Conservation (phyloP, 2,797 vertebrate species). For the Odontamblyopus rebecca region DNA sequence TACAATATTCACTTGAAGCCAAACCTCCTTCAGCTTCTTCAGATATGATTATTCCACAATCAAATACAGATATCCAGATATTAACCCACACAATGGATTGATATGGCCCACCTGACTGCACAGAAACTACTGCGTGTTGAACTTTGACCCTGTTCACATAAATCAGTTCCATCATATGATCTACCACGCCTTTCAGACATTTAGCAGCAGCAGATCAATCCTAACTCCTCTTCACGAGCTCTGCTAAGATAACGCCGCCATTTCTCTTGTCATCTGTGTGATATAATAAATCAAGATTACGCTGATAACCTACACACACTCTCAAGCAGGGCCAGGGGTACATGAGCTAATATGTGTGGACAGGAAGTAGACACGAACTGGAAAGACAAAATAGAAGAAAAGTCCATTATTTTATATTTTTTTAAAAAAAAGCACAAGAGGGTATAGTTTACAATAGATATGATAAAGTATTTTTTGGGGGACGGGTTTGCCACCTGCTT, state of each 20-base stretch:
- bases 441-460: background rate
- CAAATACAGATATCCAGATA: background rate
- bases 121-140: conserved; percentile 1
- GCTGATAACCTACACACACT: conserved; percentile 24
- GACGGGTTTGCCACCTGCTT: no score
- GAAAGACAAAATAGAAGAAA: conserved; percentile 3
- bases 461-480: background rate
- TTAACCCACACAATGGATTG: conserved; percentile 5
- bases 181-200: conserved; percentile 4
- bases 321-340: conserved; percentile 36
- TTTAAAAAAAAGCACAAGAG: background rate
- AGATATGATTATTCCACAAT: background rate
- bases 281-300: conserved; percentile 15
- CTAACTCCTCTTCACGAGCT: conserved; percentile 4
- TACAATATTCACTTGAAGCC: background rate
- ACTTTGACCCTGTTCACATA: background rate
- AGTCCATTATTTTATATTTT: background rate
- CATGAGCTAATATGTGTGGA: conserved; percentile 14
- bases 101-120: conserved; percentile 1
- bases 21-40: background rate
- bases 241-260: conserved; percentile 3
- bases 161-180: conserved; percentile 13
- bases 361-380: conserved; percentile 11
- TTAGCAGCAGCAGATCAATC: conserved; percentile 6
- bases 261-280: conserved; percentile 10